Evolutionary conservation across 2,113 vertebrate genomes (phyloP).

Genomic region (Gavia stellata): DNA sequence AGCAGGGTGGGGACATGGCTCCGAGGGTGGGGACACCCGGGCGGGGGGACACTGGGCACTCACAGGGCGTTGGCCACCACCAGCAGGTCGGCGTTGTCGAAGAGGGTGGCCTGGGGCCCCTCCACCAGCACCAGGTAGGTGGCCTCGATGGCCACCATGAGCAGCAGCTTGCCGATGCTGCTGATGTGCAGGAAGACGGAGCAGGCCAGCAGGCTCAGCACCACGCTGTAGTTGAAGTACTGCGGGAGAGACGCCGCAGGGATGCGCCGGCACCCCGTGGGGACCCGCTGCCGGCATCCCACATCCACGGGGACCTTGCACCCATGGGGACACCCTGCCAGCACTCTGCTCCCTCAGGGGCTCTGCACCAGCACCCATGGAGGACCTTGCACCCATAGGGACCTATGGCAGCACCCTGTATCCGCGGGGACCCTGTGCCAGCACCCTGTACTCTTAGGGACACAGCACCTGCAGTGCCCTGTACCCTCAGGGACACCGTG

Average conservation of each 20-base stretch:
- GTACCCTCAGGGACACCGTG: neutral
- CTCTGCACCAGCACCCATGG: neutral
- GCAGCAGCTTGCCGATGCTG: conserved; percentile 91
- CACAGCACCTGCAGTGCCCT: neutral
- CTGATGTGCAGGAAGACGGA: conserved; percentile 98
- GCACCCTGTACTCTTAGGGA: neutral
- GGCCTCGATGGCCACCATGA: conserved; percentile 88
- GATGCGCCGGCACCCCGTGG: neutral
- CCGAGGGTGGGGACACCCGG: accelerated
- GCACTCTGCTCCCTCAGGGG: neutral
- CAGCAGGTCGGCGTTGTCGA: conserved; percentile 93
- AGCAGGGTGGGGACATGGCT: neutral
- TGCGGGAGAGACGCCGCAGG: neutral
- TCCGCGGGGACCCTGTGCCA: neutral
- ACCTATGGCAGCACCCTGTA: neutral
- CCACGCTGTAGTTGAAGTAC: conserved; percentile 91
- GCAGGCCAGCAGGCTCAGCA: conserved; percentile 93
- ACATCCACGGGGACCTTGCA: neutral
- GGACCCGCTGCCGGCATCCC: neutral
- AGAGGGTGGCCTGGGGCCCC: conserved; percentile 88
- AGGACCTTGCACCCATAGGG: too few relatives aligned
- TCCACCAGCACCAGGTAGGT: conserved; percentile 89
- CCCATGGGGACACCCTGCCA: neutral
- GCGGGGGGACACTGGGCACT: conserved; percentile 44
- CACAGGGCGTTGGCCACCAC: conserved; percentile 90